These are phyloP conservation scores for Parauchenoglanis punctatus DNA, from an alignment of 2,797 vertebrate genomes.

Conservation along the genomic window DNA sequence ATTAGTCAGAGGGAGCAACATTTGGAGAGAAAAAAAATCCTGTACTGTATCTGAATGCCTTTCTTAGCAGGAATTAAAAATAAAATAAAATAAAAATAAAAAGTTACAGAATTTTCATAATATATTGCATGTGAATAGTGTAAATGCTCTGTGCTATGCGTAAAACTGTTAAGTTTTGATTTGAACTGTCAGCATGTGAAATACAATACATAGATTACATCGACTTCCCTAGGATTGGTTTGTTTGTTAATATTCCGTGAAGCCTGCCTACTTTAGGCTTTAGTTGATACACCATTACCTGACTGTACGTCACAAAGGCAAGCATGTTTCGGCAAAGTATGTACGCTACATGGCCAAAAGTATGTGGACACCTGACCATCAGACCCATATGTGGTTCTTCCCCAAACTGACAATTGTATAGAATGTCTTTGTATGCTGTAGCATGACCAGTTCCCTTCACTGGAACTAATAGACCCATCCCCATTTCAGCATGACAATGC, in stretches of 20 bases:
- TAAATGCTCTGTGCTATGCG: not conserved
- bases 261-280: not conserved
- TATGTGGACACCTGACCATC: not conserved
- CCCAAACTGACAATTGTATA: not conserved
- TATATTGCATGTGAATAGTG: not conserved
- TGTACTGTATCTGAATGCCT: too few relatives aligned
- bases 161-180: not conserved
- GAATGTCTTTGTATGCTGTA: not conserved
- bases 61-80: not conserved
- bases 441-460: too few relatives aligned
- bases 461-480: too few relatives aligned
- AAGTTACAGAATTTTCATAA: not conserved
- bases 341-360: not conserved
- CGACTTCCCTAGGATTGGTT: not conserved
- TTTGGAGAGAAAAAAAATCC: not conserved
- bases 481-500: too few relatives aligned
- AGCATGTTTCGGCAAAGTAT: not conserved
- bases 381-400: too few relatives aligned
- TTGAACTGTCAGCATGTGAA: not conserved
- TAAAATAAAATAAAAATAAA: too few relatives aligned
- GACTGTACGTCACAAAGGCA: not conserved
- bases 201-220: not conserved
- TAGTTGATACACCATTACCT: not conserved
- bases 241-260: not conserved
- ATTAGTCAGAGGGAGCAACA: not conserved